phyloP scores from a whole-genome alignment of 1,140 invertebrate species.

The Myzus persicae region DNA sequence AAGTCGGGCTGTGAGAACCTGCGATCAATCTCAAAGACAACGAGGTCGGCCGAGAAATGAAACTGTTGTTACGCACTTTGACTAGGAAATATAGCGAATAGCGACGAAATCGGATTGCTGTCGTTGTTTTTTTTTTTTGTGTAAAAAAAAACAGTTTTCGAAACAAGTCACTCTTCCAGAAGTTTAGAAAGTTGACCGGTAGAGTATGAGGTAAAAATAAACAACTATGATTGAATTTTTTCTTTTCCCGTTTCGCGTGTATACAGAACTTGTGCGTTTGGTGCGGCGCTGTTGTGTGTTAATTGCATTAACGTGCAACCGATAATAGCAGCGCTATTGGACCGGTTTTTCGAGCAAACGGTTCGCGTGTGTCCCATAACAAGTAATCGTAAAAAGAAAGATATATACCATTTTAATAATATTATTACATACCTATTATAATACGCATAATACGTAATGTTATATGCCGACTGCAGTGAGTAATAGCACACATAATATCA shows the following conservation, averaged over 20 bases:
- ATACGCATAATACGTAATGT: neutral
- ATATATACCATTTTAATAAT: neutral
- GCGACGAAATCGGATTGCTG: neutral
- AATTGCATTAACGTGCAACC: conserved; percentile 3
- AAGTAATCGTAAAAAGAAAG: neutral
- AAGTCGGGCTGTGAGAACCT: neutral
- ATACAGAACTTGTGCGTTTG: neutral
- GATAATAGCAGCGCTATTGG: neutral
- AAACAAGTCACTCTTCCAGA: conserved; percentile 33
- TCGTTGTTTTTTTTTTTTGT: neutral
- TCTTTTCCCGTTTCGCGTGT: conserved; percentile 6
- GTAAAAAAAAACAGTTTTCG: neutral
- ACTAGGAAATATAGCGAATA: neutral
- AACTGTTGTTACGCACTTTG: neutral
- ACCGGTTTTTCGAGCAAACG: conserved; percentile 61
- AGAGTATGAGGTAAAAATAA: conserved; percentile 7
- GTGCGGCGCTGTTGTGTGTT: neutral
- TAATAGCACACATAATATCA: neutral
- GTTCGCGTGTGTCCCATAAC: conserved; percentile 26
- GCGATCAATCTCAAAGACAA: neutral
- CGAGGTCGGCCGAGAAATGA: neutral
- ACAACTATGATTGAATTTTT: neutral
- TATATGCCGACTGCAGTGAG: neutral
- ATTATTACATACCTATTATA: too few relatives aligned
- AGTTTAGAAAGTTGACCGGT: conserved; percentile 29